A percentile compares a stretch with the other conserved stretches of the same genome.
Conservation (phyloP, 2,888 invertebrate genomes). For the Stegana nigrithorax region DNA sequence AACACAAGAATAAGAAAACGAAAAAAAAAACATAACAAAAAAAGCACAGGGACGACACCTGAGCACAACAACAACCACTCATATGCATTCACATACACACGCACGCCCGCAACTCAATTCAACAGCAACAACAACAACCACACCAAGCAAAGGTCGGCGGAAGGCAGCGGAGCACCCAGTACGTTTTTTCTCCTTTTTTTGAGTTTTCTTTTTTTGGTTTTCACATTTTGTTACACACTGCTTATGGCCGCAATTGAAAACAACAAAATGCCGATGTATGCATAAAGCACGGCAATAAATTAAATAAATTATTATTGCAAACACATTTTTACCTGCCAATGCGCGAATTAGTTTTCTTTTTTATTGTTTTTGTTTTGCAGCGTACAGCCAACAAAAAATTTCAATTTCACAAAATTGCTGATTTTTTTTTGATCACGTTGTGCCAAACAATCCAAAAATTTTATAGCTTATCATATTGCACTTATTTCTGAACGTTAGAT, state of each 20-base stretch:
- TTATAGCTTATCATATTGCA: background rate
- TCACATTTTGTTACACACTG: slow-evolving; percentile 19
- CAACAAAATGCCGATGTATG: slow-evolving; percentile 36
- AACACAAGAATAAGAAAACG: background rate
- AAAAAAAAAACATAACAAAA: background rate
- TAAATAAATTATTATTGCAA: background rate
- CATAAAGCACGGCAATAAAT: slow-evolving; percentile 25
- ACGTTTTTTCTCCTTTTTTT: slow-evolving; percentile 27
- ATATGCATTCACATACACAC: background rate
- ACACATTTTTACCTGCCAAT: background rate
- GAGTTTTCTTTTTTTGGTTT: background rate
- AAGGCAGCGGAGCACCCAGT: background rate
- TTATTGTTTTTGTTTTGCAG: too few relatives aligned
- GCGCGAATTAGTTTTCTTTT: background rate
- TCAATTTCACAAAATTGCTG: background rate
- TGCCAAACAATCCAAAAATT: background rate
- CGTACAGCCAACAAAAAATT: too few relatives aligned
- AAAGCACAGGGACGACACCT: background rate
- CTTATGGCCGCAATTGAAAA: slow-evolving; percentile 13
- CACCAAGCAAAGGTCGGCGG: slow-evolving; percentile 50
- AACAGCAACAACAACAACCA: background rate
- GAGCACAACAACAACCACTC: background rate
- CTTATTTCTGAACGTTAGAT: background rate
- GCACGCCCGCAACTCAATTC: background rate
- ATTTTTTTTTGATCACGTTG: too few relatives aligned